phyloP scores from a whole-genome alignment of 2,113 vertebrate genomes.

The Oostethus manadensis region DNA sequence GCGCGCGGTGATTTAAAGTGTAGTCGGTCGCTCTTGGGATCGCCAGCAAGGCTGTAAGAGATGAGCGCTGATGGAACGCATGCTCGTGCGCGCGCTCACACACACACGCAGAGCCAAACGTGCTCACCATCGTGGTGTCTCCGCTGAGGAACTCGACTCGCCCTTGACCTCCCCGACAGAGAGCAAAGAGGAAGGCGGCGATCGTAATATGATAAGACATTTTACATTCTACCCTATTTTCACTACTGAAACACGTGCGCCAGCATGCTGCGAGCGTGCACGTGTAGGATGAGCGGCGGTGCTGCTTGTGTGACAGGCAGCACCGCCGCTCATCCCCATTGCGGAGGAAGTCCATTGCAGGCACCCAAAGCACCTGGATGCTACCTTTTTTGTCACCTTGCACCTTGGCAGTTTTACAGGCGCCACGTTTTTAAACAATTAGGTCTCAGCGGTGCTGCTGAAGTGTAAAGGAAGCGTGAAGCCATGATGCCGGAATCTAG shows the following conservation, averaged over 20 bases:
- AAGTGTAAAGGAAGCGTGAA: not conserved
- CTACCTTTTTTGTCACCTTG: no score
- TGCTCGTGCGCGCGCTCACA: constrained; percentile 11
- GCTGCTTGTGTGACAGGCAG: constrained; percentile 51
- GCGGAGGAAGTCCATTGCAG: constrained; percentile 32
- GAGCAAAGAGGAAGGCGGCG: constrained; percentile 27
- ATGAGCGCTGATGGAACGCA: constrained; percentile 57
- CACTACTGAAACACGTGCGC: no score
- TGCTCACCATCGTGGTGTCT: constrained; percentile 11
- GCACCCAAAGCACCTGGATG: no score
- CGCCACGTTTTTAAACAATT: constrained; percentile 24
- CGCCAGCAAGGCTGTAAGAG: constrained; percentile 54
- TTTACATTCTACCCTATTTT: no score
- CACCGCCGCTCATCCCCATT: constrained; percentile 64
- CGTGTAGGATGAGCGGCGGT: not conserved
- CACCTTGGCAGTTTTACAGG: no score
- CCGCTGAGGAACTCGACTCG: constrained; percentile 58
- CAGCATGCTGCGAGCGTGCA: constrained; percentile 20
- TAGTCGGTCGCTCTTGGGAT: constrained; percentile 54
- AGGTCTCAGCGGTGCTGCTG: not conserved
- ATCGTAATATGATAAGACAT: constrained; percentile 24
- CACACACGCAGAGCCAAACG: not conserved
- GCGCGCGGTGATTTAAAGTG: constrained; percentile 55
- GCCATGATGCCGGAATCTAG: not conserved
- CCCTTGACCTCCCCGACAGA: constrained; percentile 51